Percentiles rank a stretch among this genome's conserved stretches.
phyloP scores from a whole-genome alignment of 2,797 vertebrate species.

The Leptodactylus fallax region DNA sequence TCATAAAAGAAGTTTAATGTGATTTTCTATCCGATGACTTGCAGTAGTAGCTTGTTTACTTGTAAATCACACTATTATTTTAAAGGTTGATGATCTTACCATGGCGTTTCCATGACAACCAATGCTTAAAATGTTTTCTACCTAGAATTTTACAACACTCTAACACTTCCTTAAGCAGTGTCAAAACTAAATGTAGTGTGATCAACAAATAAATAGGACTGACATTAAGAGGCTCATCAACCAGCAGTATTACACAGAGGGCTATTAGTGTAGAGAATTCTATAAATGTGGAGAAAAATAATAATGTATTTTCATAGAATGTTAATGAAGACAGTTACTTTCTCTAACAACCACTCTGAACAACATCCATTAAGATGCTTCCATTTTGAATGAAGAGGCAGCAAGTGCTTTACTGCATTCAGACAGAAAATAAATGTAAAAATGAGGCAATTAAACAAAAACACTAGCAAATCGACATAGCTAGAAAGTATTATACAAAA shows the following conservation, averaged over 20 bases:
- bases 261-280: not conserved
- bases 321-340: not conserved
- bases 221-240: not conserved
- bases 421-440: not conserved
- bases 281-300: not conserved
- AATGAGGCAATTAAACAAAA: not conserved
- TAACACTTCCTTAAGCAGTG: not conserved
- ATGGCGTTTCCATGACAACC: not conserved
- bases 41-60: no score
- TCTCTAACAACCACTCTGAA: no score
- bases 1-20: not conserved
- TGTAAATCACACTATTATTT: not conserved
- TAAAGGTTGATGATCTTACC: constrained; percentile 1
- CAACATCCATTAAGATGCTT: no score
- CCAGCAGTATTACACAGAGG: not conserved
- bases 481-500: no score
- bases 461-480: not conserved
- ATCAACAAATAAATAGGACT: not conserved
- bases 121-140: not conserved
- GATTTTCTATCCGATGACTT: not conserved
- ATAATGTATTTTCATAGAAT: not conserved
- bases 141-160: not conserved
- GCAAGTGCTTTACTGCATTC: no score
- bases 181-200: not conserved
- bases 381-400: no score